Evolutionary conservation across 1,140 invertebrate genomes (phyloP), one percentile per base, ranked within the genome.

Genomic region (Drosophila cardini): DNA sequence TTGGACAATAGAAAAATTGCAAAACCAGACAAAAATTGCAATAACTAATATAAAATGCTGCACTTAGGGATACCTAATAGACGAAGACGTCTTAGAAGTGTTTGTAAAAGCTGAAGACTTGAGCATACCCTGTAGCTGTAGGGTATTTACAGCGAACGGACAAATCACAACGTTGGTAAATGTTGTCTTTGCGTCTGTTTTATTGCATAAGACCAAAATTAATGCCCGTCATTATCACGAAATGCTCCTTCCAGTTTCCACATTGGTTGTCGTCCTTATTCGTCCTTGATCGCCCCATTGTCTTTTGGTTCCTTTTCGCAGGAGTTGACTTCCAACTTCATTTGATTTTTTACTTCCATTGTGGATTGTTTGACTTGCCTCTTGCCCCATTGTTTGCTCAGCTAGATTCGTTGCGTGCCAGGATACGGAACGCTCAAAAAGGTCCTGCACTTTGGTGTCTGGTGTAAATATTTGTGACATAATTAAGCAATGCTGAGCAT

Each of bases 381-480:
- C 18, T 36, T 55, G 43, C 36, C 34, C 26, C 26, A 13, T 46
- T 69, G 64, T 70, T 70, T 87, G 76, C 74, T 85, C 72, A 57
- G 67, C 76, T 78, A 77, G 80, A 84, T 89, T 74, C 84, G 65
- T 83, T 79, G 83, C 83, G 84, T 89, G 84, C 64, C 83, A 68
- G 63, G 72, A 82, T 62, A 89, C 72, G 58, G 68, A 63, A 56
- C 40, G 58, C 40, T 32, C 48, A 42, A 67, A 26, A 80, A 68
- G 72, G 86, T 70, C 55, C 72, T 70, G 76, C 43, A 48, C 43
- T 50, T 72, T 42, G 61, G 55, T 64, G 55, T 52, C 73, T 62
- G 84, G 80, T 89, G 84, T 87, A 87, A 87, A 87, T 87, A 87
- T 87, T 87, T 87, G 84, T 87, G 83, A 86, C 83, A 86, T 86